Evolutionary conservation across 2,113 vertebrate genomes (phyloP).

Genomic region (Bufo gargarizans): DNA sequence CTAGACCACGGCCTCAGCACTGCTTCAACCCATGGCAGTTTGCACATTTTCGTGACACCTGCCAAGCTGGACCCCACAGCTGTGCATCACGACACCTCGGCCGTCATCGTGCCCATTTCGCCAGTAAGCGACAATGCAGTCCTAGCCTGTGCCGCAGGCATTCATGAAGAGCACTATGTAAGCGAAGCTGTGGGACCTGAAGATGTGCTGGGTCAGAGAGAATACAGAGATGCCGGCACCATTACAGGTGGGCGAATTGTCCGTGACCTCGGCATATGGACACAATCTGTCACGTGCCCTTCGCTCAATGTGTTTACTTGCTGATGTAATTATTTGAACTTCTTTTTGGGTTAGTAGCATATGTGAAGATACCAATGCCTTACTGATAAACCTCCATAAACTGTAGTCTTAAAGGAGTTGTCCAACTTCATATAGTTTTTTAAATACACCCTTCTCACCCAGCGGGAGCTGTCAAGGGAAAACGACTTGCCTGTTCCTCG

Average conservation of each 20-base stretch:
- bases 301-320: background rate
- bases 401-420: no score
- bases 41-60: slow-evolving; percentile 82
- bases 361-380: no score
- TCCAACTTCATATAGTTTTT: no score
- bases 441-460: no score
- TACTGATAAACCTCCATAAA: no score
- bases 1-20: slow-evolving; percentile 65
- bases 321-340: background rate
- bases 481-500: no score
- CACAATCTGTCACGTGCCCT: no score
- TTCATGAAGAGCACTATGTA: slow-evolving; percentile 85
- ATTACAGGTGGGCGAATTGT: slow-evolving; percentile 83
- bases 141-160: slow-evolving; percentile 69
- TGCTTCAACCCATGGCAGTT: slow-evolving; percentile 82
- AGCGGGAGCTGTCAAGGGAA: no score
- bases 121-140: slow-evolving; percentile 67
- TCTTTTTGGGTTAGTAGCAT: background rate
- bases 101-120: slow-evolving; percentile 72
- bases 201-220: slow-evolving; percentile 69
- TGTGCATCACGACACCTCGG: slow-evolving; percentile 79
- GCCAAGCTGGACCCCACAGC: slow-evolving; percentile 95
- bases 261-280: background rate
- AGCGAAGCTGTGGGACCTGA: slow-evolving; percentile 77
- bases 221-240: slow-evolving; percentile 93